These are phyloP conservation scores for Megamerina dolium DNA, from an alignment of 2,888 invertebrate species.

Conservation along the genomic window DNA sequence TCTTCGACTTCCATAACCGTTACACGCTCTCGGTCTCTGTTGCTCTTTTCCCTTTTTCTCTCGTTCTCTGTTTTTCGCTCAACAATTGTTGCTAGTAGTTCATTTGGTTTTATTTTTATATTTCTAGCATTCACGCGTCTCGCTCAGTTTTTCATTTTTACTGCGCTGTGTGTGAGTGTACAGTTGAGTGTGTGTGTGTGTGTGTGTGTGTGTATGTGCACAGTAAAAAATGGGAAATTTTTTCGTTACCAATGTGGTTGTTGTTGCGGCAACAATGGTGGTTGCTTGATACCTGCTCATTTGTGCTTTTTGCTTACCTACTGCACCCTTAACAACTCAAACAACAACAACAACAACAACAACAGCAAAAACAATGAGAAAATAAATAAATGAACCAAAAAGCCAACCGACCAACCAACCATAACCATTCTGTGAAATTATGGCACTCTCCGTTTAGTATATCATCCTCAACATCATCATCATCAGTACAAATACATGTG, in stretches of 20 bases:
- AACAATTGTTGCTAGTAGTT: constrained; percentile 10
- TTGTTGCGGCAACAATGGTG: constrained; percentile 47
- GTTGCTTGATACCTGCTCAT: constrained; percentile 43
- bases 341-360: too few relatives aligned
- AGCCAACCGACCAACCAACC: constrained; percentile 21
- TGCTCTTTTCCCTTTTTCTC: constrained; percentile 20
- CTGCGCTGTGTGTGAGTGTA: constrained; percentile 1
- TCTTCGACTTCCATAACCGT: neutral
- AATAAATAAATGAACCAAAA: too few relatives aligned
- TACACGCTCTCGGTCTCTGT: too few relatives aligned
- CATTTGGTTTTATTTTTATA: constrained; percentile 9
- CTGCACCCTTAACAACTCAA: constrained; percentile 36
- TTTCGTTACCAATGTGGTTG: constrained; percentile 49
- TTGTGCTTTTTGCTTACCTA: constrained; percentile 11
- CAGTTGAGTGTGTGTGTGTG: constrained; percentile 4
- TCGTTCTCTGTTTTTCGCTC: constrained; percentile 14
- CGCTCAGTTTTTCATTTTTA: constrained; percentile 17
- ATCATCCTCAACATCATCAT: constrained; percentile 17
- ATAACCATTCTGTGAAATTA: too few relatives aligned
- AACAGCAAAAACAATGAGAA: too few relatives aligned
- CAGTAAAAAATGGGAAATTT: constrained; percentile 49
- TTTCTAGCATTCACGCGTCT: constrained; percentile 8
- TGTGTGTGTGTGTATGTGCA: constrained; percentile 22
- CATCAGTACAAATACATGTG: constrained; percentile 48
- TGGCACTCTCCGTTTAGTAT: too few relatives aligned